These are phyloP conservation scores for Scrobipalpa costella DNA, from an alignment of 2,888 invertebrate species.

Conservation along the genomic window DNA sequence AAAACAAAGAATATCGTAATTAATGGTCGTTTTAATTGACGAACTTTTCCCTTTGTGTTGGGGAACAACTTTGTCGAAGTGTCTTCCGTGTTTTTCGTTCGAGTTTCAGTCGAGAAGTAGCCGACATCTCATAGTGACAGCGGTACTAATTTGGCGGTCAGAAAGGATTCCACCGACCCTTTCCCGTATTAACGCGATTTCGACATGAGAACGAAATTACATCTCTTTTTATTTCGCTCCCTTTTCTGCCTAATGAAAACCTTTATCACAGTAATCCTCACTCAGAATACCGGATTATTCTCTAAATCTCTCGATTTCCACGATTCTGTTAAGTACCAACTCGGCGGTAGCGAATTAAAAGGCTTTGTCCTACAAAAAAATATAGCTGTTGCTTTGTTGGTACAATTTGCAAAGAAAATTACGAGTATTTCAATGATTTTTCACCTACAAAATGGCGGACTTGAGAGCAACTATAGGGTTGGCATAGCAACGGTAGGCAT, in stretches of 20 bases:
- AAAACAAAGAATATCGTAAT: no score
- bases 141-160: slow-evolving; percentile 55
- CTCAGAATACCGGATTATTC: slow-evolving; percentile 30
- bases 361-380: slow-evolving; percentile 18
- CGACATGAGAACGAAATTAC: slow-evolving; percentile 61
- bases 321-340: slow-evolving; percentile 25
- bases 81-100: slow-evolving; percentile 1
- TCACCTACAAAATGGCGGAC: slow-evolving; percentile 2
- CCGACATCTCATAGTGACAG: slow-evolving; percentile 38
- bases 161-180: slow-evolving; percentile 57
- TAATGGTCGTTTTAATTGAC: neutral
- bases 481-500: slow-evolving; percentile 17
- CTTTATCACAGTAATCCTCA: slow-evolving; percentile 45
- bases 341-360: slow-evolving; percentile 15
- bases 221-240: slow-evolving; percentile 57
- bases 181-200: slow-evolving; percentile 59
- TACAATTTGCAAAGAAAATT: neutral
- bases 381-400: slow-evolving; percentile 2
- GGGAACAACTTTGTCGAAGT: neutral
- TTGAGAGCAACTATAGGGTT: slow-evolving; percentile 13
- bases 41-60: neutral
- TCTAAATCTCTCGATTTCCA: slow-evolving; percentile 25
- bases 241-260: slow-evolving; percentile 59
- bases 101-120: slow-evolving; percentile 15
- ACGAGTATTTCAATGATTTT: neutral